phyloP scores from a whole-genome alignment of 2,888 invertebrate species.

The Cyrtodaria siliqua region DNA sequence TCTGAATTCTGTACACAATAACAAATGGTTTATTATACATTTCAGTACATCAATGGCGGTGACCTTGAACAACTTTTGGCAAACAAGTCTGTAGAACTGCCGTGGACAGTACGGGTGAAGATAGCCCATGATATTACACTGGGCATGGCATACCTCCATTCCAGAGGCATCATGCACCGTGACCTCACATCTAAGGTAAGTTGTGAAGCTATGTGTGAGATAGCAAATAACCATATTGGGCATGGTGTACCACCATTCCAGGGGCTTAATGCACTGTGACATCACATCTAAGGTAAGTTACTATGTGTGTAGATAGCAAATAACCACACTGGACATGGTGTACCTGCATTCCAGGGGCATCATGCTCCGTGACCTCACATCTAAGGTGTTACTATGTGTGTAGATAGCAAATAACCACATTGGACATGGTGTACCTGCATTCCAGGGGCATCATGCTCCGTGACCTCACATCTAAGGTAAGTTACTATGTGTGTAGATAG shows the following conservation, averaged over 20 bases:
- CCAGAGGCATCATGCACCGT: slow-evolving; percentile 96
- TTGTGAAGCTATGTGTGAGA: too few species aligned
- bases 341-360: slow-evolving; percentile 97
- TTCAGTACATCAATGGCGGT: slow-evolving; percentile 95
- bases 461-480: slow-evolving; percentile 97
- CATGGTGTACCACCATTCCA: too few species aligned
- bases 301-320: too few species aligned
- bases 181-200: slow-evolving; percentile 97
- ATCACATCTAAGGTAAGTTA: too few species aligned
- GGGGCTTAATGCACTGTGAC: too few species aligned
- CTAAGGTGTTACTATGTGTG: slow-evolving; percentile 90
- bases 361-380: slow-evolving; percentile 98
- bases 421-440: slow-evolving; percentile 97
- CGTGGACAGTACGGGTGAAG: slow-evolving; percentile 93
- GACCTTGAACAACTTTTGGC: slow-evolving; percentile 96
- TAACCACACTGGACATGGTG: slow-evolving; percentile 94
- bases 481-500: not conserved
- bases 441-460: slow-evolving; percentile 96
- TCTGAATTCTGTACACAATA: too few species aligned
- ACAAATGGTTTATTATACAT: slow-evolving; percentile 33
- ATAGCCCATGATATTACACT: slow-evolving; percentile 95
- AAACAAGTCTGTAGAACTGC: slow-evolving; percentile 89
- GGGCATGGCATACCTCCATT: slow-evolving; percentile 97
- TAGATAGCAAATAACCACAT: slow-evolving; percentile 91
- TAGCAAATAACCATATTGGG: too few species aligned